phyloP scores from a whole-genome alignment of 1,140 invertebrate genomes.

The Meloidogyne floridensis region DNA sequence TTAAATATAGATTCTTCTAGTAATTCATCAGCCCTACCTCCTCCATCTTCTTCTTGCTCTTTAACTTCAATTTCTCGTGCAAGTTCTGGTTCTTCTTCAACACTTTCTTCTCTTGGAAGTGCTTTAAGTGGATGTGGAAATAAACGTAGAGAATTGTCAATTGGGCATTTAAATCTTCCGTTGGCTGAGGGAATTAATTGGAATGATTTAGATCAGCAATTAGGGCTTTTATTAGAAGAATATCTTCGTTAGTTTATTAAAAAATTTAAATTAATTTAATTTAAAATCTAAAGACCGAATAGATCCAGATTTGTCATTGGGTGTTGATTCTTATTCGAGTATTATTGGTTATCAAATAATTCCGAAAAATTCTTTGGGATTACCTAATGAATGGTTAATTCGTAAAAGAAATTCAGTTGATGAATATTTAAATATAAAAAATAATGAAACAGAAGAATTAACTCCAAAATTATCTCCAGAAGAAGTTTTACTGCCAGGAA shows the following conservation, averaged over 20 bases:
- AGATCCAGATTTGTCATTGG: constrained; percentile 86
- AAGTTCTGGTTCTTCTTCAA: constrained; percentile 37
- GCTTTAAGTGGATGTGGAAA: constrained; percentile 3
- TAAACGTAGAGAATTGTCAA: constrained; percentile 69
- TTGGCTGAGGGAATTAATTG: constrained; percentile 69
- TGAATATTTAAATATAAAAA: constrained; percentile 74
- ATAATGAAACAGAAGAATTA: constrained; percentile 41
- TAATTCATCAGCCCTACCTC: constrained; percentile 1
- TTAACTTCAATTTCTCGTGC: constrained; percentile 19
- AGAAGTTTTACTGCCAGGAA: constrained; percentile 21
- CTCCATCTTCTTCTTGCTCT: constrained; percentile 19
- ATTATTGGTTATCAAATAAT: constrained; percentile 85
- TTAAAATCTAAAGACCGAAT: constrained; percentile 70
- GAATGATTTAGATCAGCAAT: constrained; percentile 86
- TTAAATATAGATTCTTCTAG: constrained; percentile 38
- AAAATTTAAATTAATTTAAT: not conserved
- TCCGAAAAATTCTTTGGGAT: constrained; percentile 8
- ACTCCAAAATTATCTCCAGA: constrained; percentile 23
- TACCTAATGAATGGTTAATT: constrained; percentile 12
- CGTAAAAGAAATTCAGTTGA: constrained; percentile 63
- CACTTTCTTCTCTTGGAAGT: constrained; percentile 32
- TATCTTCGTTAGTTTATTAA: constrained; percentile 74
- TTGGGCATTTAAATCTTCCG: constrained; percentile 73
- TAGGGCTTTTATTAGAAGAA: constrained; percentile 87
- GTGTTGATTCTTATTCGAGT: constrained; percentile 77